phyloP scores from a whole-genome alignment of 2,888 invertebrate genomes.

The Herminia tarsipennalis region DNA sequence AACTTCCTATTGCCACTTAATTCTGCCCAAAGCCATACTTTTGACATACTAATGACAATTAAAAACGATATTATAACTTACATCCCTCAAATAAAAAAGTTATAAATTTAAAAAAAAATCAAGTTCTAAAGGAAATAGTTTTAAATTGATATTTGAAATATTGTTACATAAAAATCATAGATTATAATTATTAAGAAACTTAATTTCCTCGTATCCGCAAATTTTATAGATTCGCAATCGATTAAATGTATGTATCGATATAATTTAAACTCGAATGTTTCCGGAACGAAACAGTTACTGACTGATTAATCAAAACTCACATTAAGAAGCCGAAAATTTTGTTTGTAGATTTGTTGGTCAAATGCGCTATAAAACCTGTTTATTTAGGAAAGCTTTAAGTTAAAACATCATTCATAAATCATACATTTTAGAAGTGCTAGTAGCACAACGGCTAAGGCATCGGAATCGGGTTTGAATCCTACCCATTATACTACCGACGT shows the following conservation, averaged over 20 bases:
- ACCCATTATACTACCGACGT: too few relatives aligned
- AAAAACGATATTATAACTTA: conserved; percentile 5
- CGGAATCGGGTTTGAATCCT: too few relatives aligned
- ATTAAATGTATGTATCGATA: conserved; percentile 20
- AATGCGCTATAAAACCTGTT: too few relatives aligned
- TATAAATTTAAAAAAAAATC: conserved; percentile 25
- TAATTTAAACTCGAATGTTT: conserved; percentile 23
- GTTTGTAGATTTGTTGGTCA: too few relatives aligned
- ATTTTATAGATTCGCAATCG: conserved; percentile 14
- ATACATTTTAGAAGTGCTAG: too few relatives aligned
- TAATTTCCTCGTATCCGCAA: conserved; percentile 32
- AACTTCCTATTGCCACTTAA: background rate
- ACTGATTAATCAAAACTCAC: conserved; percentile 28
- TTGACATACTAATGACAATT: background rate
- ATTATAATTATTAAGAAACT: conserved; percentile 13
- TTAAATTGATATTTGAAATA: conserved; percentile 6
- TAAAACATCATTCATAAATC: too few relatives aligned
- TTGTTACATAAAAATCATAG: conserved; percentile 12
- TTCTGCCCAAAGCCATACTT: background rate
- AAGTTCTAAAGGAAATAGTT: conserved; percentile 33
- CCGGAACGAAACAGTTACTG: conserved; percentile 17
- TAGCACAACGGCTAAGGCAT: too few relatives aligned
- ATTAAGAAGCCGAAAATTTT: too few relatives aligned
- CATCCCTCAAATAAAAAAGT: background rate
- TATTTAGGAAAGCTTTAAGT: too few relatives aligned